A percentile compares a stretch with the other conserved stretches of the same genome.
phyloP scores from a whole-genome alignment of 53 echinoderm and acorn worm genomes.

The Stichopus horrens region DNA sequence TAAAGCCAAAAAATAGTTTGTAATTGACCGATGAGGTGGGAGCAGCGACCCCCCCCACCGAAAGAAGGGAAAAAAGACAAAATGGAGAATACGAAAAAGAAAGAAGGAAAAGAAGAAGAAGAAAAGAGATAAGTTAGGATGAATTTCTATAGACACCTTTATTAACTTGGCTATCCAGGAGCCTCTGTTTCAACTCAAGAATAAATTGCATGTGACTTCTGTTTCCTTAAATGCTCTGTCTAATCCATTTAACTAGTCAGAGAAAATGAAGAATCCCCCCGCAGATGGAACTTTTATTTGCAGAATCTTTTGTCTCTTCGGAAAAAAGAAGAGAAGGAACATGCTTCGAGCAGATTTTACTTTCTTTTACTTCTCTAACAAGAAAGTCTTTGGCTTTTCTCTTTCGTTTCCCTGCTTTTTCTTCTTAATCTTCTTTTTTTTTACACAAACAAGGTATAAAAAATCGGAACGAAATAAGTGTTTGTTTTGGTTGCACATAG shows the following conservation, averaged over 20 bases:
- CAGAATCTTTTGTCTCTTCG: background rate
- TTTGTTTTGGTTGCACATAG: background rate
- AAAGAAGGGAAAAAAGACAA: too few relatives aligned
- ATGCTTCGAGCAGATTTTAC: too few relatives aligned
- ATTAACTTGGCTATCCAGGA: slow-evolving; percentile 27
- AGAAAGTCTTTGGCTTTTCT: too few relatives aligned
- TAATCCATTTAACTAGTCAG: slow-evolving; percentile 34
- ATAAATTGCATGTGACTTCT: slow-evolving; percentile 35
- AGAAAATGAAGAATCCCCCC: background rate
- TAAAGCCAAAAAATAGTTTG: background rate
- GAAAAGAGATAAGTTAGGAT: background rate
- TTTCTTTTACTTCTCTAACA: too few relatives aligned
- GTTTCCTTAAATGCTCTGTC: slow-evolving; percentile 27
- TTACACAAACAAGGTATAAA: too few relatives aligned
- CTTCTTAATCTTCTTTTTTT: too few relatives aligned
- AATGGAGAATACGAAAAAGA: background rate
- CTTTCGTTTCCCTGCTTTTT: too few relatives aligned
- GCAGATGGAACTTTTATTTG: slow-evolving; percentile 31
- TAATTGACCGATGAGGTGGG: slow-evolving; percentile 16
- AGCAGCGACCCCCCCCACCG: background rate
- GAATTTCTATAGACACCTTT: slow-evolving; percentile 28
- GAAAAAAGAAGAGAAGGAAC: background rate
- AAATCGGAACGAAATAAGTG: too few relatives aligned
- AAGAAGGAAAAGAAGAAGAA: background rate
- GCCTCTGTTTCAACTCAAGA: slow-evolving; percentile 28